Percentiles rank a stretch among this genome's conserved stretches.
These are phyloP conservation scores for Anthoscopus minutus DNA, from an alignment of 2,113 vertebrate genomes.

Conservation along the genomic window DNA sequence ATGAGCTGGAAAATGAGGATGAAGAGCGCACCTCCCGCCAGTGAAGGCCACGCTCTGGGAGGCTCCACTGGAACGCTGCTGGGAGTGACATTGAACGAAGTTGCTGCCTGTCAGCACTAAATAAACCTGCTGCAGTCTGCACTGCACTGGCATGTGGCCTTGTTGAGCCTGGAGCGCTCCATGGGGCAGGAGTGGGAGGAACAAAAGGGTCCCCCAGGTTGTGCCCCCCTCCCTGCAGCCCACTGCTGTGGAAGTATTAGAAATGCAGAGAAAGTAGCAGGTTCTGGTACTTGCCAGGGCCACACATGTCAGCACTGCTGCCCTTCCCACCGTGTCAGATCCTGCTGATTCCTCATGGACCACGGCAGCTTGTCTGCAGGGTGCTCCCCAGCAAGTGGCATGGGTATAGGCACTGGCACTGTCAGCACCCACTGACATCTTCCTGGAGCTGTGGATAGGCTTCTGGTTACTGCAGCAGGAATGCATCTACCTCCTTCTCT, in stretches of 20 bases:
- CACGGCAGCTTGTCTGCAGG: neutral
- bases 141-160: neutral
- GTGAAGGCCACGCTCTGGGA: neutral
- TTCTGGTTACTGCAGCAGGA: slow-evolving; percentile 74
- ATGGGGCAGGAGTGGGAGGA: neutral
- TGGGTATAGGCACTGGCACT: slow-evolving; percentile 33
- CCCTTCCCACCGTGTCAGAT: neutral
- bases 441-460: slow-evolving; percentile 66
- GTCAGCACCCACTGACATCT: slow-evolving; percentile 53
- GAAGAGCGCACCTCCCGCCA: slow-evolving; percentile 86
- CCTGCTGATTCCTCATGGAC: neutral
- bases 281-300: neutral
- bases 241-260: neutral
- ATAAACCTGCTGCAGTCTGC: neutral
- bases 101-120: neutral
- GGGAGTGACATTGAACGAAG: neutral
- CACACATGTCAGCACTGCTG: neutral
- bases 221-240: neutral
- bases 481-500: slow-evolving; percentile 82
- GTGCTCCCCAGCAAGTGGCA: slow-evolving; percentile 43
- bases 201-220: neutral
- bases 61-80: neutral
- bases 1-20: slow-evolving; percentile 85
- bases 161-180: neutral
- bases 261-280: slow-evolving; percentile 3